Base-by-base conservation (phyloP, 35 echinoderm and acorn worm genomes). In the Heliocidaris tuberculata region DNA sequence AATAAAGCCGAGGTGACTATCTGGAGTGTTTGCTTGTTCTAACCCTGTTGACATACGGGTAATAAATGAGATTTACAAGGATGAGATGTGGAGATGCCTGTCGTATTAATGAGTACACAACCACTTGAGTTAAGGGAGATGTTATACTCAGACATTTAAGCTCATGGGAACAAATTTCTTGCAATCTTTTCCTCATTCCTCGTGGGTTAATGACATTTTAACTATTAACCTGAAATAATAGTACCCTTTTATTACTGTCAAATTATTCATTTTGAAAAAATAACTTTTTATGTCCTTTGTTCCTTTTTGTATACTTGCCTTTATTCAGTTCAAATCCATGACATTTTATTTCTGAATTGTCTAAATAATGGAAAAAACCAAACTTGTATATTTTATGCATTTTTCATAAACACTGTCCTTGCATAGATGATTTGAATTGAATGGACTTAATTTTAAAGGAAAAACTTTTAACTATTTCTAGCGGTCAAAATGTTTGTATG, bases 1-100 rank as follows among this genome's bases (percentile, higher is more conserved):
- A 78, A 35, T 89, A 48, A 48, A 9, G 19, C 32, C 0, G 87
- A 89, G 87, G 31, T 89, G 29, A 31, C 87, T 32, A 24, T n/a
- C 31, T 89, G 87, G 87, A 89, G 87, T 89, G 87, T 89, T 89
- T 89, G 47, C 87, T 48, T 48, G 31, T 48, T 47, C 31, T 48
- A 32, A 48, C 47, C 31, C 31, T 89, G 29, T 89, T 89, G 87
- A 89, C 87, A 89, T 48, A 89, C 6, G 87, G 87, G 87, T 89
- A 89, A 89, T 89, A 89, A 89, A 89, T 89, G 87, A 89, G 87
- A 89, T 89, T 89, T 89, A 89, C 32, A 89, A 47, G 17, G 87
- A 89, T 89, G 87, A 31, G 87, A 7, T 89, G 15, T 32, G 32
- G 31, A 89, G 87, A 48, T 32, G 87, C 31, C 31, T 89, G 87